phyloP scores from a whole-genome alignment of 2,113 vertebrate species.

The Columba janthina region DNA sequence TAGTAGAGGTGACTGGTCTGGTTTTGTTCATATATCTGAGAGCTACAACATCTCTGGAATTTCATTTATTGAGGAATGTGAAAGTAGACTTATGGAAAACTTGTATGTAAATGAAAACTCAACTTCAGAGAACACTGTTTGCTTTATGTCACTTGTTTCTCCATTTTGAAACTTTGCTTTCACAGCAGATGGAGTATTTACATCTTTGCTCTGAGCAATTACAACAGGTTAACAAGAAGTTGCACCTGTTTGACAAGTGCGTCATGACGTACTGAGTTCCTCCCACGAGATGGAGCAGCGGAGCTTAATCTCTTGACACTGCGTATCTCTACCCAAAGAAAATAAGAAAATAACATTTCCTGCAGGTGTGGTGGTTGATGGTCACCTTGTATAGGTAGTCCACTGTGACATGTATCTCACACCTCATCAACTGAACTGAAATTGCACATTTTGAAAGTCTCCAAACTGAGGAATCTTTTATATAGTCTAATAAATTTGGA shows the following conservation, averaged over 20 bases:
- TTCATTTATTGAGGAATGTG: background rate
- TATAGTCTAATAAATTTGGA: background rate
- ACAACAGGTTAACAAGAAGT: background rate
- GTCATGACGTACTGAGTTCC: background rate
- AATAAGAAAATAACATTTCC: background rate
- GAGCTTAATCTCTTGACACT: background rate
- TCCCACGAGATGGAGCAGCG: slow-evolving; percentile 44
- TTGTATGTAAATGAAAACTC: background rate
- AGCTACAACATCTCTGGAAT: background rate
- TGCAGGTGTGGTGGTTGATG: background rate
- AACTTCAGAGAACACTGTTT: rapidly evolving
- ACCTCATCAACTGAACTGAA: slow-evolving; percentile 25
- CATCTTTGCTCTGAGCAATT: background rate
- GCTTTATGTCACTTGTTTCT: background rate
- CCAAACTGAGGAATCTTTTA: background rate
- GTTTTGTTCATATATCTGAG: background rate
- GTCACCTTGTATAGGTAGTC: slow-evolving; percentile 33
- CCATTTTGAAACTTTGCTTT: background rate
- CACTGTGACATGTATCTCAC: slow-evolving; percentile 20
- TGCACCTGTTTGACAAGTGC: background rate
- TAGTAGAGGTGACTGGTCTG: background rate
- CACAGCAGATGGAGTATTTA: background rate
- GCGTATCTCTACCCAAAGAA: background rate
- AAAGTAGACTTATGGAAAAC: background rate
- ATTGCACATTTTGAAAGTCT: slow-evolving; percentile 19